phyloP scores from a whole-genome alignment of 2,797 vertebrate species.

The Euphonia xanthogaster region DNA sequence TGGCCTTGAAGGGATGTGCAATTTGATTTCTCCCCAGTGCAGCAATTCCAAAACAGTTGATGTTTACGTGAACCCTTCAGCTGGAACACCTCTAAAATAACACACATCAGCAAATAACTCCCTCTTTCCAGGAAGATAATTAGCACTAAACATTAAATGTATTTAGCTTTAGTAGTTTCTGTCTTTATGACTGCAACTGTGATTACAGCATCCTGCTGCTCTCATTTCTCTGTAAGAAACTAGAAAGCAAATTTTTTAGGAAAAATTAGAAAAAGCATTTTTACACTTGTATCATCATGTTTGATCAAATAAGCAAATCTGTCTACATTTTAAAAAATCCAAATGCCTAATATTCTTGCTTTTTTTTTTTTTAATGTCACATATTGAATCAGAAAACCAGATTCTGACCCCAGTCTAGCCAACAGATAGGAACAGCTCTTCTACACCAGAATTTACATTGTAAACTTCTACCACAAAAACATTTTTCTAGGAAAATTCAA shows the following conservation, averaged over 20 bases:
- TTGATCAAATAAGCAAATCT: background rate
- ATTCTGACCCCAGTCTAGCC: background rate
- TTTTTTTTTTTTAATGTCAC: background rate
- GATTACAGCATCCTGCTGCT: background rate
- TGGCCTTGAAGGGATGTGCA: conserved; percentile 1
- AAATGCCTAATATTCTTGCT: background rate
- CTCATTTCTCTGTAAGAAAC: background rate
- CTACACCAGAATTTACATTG: background rate
- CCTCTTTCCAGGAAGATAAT: conserved; percentile 21
- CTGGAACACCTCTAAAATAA: background rate
- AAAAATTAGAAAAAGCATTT: background rate
- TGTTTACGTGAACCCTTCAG: conserved; percentile 46
- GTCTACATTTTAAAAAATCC: background rate
- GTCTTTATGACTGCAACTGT: background rate
- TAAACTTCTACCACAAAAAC: background rate
- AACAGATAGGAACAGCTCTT: background rate
- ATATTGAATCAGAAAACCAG: background rate
- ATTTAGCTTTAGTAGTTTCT: background rate
- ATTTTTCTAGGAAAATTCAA: background rate
- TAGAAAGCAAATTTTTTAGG: background rate
- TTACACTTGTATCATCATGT: background rate
- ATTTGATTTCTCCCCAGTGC: background rate
- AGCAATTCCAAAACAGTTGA: background rate
- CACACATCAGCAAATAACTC: background rate
- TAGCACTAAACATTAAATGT: conserved; percentile 20